These are phyloP conservation scores for Smittia aterrima DNA, from an alignment of 2,888 invertebrate species.

Conservation along the genomic window DNA sequence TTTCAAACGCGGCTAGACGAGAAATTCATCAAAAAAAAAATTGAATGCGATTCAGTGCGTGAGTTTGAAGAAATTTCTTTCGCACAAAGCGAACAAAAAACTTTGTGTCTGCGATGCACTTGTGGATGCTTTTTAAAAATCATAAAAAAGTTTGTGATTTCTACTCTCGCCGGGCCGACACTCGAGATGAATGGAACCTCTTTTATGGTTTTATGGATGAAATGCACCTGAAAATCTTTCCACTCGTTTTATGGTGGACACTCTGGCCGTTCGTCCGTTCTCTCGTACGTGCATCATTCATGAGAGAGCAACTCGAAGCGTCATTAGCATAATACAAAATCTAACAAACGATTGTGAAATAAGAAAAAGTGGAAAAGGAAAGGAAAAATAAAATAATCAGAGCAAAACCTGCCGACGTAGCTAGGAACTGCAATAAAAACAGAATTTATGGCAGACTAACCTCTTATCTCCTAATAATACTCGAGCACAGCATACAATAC, in stretches of 20 bases:
- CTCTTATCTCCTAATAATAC: slow-evolving; percentile 32
- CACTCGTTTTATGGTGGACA: slow-evolving; percentile 1
- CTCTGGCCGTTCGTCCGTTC: neutral
- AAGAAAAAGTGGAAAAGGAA: neutral
- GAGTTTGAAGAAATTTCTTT: slow-evolving; percentile 20
- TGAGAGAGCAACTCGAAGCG: neutral
- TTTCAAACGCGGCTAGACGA: neutral
- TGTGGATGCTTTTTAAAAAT: slow-evolving; percentile 14
- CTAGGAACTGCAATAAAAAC: slow-evolving; percentile 35
- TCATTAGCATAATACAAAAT: slow-evolving; percentile 34
- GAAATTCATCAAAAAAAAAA: slow-evolving; percentile 2
- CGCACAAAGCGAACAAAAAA: neutral
- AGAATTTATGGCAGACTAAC: slow-evolving; percentile 29
- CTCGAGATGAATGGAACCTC: slow-evolving; percentile 14
- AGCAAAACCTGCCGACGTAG: neutral
- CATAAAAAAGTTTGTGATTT: slow-evolving; percentile 21
- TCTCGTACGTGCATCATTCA: neutral
- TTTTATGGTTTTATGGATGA: slow-evolving; percentile 31
- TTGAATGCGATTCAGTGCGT: slow-evolving; percentile 2
- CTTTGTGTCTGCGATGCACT: slow-evolving; percentile 30
- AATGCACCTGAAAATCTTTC: slow-evolving; percentile 19
- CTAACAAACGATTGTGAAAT: slow-evolving; percentile 17
- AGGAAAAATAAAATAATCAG: neutral
- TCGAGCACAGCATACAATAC: slow-evolving; percentile 17
- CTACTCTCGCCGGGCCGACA: too few relatives aligned